Conservation (phyloP, 2,113 vertebrate species). For the Aepyceros melampus region DNA sequence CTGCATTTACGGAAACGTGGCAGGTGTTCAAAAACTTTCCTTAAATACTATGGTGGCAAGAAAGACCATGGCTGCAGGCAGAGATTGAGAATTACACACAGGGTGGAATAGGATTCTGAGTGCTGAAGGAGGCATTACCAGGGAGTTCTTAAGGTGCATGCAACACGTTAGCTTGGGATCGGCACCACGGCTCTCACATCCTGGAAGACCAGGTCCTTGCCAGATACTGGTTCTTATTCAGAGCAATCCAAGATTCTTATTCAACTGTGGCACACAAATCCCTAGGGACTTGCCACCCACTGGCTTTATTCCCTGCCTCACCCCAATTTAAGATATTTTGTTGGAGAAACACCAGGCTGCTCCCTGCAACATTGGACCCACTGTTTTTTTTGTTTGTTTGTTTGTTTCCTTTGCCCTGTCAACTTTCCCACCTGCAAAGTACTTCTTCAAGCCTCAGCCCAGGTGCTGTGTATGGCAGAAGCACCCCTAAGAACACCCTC, state of each 20-base stretch:
- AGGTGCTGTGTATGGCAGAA: neutral
- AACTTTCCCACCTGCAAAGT: neutral
- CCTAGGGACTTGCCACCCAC: neutral
- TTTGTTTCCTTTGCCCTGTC: neutral
- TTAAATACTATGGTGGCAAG: neutral
- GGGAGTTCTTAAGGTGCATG: neutral
- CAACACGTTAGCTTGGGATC: neutral
- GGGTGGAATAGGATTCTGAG: neutral
- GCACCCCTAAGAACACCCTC: accelerated
- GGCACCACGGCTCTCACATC: neutral
- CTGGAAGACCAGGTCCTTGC: neutral
- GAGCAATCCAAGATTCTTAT: neutral
- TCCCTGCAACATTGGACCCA: neutral
- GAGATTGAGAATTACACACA: neutral
- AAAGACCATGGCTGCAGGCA: neutral
- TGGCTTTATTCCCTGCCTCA: neutral
- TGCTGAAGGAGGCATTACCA: too few species aligned
- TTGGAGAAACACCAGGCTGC: neutral
- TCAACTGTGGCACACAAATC: neutral
- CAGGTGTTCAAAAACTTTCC: neutral
- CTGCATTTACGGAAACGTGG: neutral
- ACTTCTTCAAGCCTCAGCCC: neutral
- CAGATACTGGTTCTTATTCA: neutral
- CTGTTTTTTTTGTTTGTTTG: neutral
- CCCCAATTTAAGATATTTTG: neutral